Evolutionary conservation across 2,797 vertebrate species (phyloP), one percentile per base, ranked within the genome.

Genomic region (Sparidentex hasta): DNA sequence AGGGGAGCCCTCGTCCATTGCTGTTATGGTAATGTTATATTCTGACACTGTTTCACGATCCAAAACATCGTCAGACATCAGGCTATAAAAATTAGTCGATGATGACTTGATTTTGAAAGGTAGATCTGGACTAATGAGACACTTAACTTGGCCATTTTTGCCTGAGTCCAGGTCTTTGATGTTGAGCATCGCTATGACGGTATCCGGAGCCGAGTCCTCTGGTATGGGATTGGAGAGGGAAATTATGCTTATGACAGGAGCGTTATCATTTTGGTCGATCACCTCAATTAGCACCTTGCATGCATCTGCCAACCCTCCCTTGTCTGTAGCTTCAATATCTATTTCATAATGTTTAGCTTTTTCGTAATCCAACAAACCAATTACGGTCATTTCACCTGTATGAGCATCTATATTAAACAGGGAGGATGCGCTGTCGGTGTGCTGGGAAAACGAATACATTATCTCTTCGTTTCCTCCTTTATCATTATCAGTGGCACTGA

Each of bases 111-210:
- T 93, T 84, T 90, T 90, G 56, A 96, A 96, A 25, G 95, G 94
- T 17, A 94, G 74, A 76, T 91, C 62, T 25, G 55, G 65, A 54
- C 74, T 82, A 46, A 95, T 88, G 3, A 78, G 88, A 83, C 94
- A 95, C 48, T 23, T 93, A 21, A 95, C 78, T 56, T 93, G 85
- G 0, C 94, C 92, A 41, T 95, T 95, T 85, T 92, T 94, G 51
- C 92, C 95, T 0, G 92, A 93, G 76, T 96, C 95, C 0, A 92
- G 21, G 33, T 96, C 95, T 91, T 95, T 94, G 43, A 95, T 80
- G 67, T 96, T 95, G 2, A 96, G 76, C 90, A 96, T 93, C 1
- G 95, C 93, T 68, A 95, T 85, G 17, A 94, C 82, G 3, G 94
- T 95, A 1, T 89, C 93, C 20, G 82, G 81, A 47, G 67, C 51